A percentile compares a stretch with the other conserved stretches of the same genome.
Evolutionary conservation across 1,140 invertebrate genomes (phyloP).

Genomic region (Helicoverpa armigera): DNA sequence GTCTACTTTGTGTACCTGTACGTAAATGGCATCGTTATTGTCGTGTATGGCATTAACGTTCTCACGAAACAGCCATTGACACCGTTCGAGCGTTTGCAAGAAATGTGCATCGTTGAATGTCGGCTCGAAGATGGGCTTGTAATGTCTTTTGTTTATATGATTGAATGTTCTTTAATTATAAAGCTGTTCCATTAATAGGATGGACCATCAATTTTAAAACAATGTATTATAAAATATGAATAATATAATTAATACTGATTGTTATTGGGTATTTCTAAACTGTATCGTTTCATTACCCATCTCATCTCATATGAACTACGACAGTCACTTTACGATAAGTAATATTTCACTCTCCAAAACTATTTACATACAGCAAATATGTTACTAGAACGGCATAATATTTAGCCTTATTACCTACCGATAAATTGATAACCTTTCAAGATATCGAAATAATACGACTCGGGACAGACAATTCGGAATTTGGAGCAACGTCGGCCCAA

Average conservation of each 20-base stretch:
- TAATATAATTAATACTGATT: no score
- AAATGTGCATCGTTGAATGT: background rate
- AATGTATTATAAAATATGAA: no score
- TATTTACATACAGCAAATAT: background rate
- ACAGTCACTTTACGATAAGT: no score
- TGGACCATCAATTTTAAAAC: no score
- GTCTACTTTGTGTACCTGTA: constrained; percentile 11
- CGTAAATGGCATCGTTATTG: constrained; percentile 11
- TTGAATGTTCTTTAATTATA: no score
- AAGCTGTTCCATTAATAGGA: no score
- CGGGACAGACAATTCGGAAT: background rate
- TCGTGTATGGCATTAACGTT: constrained; percentile 26
- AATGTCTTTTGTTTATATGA: no score
- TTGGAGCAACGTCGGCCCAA: background rate
- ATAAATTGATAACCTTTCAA: background rate
- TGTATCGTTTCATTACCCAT: no score
- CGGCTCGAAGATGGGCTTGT: background rate
- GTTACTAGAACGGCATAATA: background rate
- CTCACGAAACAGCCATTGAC: constrained; percentile 31
- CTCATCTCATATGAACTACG: no score
- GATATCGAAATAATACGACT: background rate
- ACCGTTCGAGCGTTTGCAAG: constrained; percentile 4
- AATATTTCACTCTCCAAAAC: no score
- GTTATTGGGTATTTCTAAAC: no score
- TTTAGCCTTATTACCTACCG: background rate